phyloP scores from a whole-genome alignment of 1,140 invertebrate species.

The Colletes latitarsis region DNA sequence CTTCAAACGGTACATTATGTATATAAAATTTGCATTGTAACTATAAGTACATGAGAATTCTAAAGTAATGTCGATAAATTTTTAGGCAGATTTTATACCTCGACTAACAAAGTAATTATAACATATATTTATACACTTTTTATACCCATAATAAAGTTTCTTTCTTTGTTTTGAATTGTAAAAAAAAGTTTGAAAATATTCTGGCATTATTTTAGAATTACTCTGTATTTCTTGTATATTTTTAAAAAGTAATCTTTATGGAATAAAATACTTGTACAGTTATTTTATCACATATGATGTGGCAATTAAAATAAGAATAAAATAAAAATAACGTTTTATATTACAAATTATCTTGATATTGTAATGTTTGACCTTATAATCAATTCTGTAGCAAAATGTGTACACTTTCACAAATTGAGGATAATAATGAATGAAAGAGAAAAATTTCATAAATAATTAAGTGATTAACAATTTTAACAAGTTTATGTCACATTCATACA shows the following conservation, averaged over 20 bases:
- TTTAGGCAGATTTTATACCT: neutral
- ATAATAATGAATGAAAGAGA: neutral
- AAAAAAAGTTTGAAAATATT: neutral
- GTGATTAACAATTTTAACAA: constrained; percentile 42
- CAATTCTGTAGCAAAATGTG: neutral
- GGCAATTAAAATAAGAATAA: constrained; percentile 36
- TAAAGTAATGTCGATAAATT: constrained; percentile 10
- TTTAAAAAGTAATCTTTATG: constrained; percentile 35
- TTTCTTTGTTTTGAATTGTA: neutral
- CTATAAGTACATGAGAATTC: constrained; percentile 9
- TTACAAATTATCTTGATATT: constrained; percentile 6
- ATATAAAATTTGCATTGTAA: constrained; percentile 3
- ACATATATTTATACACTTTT: neutral
- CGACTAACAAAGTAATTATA: neutral
- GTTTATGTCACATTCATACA: constrained; percentile 25
- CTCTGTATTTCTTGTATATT: constrained; percentile 58
- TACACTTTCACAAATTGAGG: neutral
- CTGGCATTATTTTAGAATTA: constrained; percentile 7
- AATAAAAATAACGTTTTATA: constrained; percentile 47
- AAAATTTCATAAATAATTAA: neutral
- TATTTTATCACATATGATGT: constrained; percentile 52
- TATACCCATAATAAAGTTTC: neutral
- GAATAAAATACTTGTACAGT: constrained; percentile 59
- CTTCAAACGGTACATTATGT: no score
- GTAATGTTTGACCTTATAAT: neutral